Base-by-base conservation (phyloP, 2,113 vertebrate species). In the Bombycilla garrulus region DNA sequence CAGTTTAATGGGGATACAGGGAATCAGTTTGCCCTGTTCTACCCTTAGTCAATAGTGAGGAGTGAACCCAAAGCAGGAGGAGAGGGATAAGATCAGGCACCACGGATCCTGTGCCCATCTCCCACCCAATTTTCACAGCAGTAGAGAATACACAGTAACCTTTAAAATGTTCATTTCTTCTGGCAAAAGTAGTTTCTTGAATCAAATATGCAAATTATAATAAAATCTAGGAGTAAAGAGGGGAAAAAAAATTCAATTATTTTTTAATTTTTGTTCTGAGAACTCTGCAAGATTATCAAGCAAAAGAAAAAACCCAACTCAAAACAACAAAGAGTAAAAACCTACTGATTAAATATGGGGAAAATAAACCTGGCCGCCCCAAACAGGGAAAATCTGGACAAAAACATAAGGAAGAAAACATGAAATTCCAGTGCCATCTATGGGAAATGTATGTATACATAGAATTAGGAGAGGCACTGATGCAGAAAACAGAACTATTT, bases 401-500 rank as follows among this genome's bases (percentile, higher is more conserved):
- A 79, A 95, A 94, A 56, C 3, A 14, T 61, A 47, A 29, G 1
- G 10, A 38, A 84, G 42, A 66, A 84, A 90, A 60, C 21, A 70
- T 56, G 47, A 90, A 92, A 92, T 94, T 88, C 89, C 84, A 80
- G 54, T 79, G 80, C 69, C 57, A 84, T 79, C 67, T 65, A 86
- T 69, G 61, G 83, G 77, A 94, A 96, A 94, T 31, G 58, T 2
- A 33, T 42, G n/a, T 53, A 87, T 17, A 69, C 7, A 38, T 70
- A 64, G 40, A 86, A 93, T 81, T 94, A 90, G 9, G 40, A 38
- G n/a, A 87, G 51, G 24, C 21, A 61, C 5, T 90, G 40, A 65
- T 81, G 92, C 64, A 83, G 83, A 92, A 95, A 97, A 81, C 9
- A 2, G 40, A 81, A 88, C 87, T 83, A 80, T 91, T 83, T 90